Evolutionary conservation across 2,797 vertebrate species (phyloP).

Genomic region (Platalea minor): DNA sequence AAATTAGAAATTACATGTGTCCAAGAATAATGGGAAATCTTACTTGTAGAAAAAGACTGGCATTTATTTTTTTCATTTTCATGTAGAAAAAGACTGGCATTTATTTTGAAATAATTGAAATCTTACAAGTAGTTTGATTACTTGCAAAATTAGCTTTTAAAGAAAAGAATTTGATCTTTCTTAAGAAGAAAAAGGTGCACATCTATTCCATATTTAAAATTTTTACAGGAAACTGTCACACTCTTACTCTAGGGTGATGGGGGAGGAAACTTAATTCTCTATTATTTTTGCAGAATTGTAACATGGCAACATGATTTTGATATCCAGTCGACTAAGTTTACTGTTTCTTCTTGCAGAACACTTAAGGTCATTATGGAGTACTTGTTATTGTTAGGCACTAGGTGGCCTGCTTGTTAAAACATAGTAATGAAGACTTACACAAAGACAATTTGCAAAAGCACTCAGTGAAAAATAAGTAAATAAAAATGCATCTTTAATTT

Average conservation of each 20-base stretch:
- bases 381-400: constrained; percentile 59
- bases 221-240: neutral
- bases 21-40: neutral
- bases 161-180: neutral
- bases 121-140: neutral
- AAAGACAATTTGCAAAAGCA: neutral
- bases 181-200: neutral
- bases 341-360: neutral
- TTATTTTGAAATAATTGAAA: neutral
- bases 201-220: neutral
- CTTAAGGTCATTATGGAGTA: neutral
- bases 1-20: neutral
- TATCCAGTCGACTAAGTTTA: neutral
- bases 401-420: constrained; percentile 67
- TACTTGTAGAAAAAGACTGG: neutral
- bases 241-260: neutral
- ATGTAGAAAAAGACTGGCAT: neutral
- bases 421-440: neutral
- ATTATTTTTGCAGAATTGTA: neutral
- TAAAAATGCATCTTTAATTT: neutral
- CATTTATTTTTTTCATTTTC: neutral
- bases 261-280: neutral
- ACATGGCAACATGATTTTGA: neutral
- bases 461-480: neutral
- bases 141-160: neutral